phyloP scores from a whole-genome alignment of 2,113 vertebrate genomes.

The Dissostichus mawsoni region DNA sequence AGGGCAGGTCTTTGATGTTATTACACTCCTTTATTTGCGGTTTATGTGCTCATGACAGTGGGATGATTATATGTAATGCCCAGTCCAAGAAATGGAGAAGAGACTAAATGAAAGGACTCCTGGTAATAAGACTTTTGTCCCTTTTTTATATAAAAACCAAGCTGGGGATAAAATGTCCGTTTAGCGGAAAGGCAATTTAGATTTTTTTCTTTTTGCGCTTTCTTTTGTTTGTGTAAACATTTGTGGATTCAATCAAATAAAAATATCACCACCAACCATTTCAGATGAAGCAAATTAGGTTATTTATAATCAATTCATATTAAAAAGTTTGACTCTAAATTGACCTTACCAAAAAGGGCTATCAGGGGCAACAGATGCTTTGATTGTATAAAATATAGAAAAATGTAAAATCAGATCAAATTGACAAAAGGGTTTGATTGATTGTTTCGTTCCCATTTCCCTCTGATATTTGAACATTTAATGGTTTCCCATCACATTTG shows the following conservation, averaged over 20 bases:
- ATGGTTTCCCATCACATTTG: conserved; percentile 80
- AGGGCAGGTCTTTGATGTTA: conserved; percentile 74
- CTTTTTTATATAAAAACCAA: conserved; percentile 34
- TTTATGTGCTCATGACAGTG: conserved; percentile 65
- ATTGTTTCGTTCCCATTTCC: conserved; percentile 58
- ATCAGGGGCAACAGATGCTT: conserved; percentile 28
- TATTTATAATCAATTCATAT: conserved; percentile 48
- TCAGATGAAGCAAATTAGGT: conserved; percentile 4
- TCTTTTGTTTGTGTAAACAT: conserved; percentile 14
- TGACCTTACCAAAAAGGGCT: conserved; percentile 22
- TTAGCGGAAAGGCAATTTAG: neutral
- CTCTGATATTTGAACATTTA: conserved; percentile 72
- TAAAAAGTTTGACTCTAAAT: conserved; percentile 38
- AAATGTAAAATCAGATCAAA: conserved; percentile 25
- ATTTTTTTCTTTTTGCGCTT: neutral
- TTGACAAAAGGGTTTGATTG: conserved; percentile 39
- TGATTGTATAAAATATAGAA: conserved; percentile 26
- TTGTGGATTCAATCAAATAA: neutral
- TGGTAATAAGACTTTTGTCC: conserved; percentile 43
- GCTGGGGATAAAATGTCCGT: conserved; percentile 8
- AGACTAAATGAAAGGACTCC: conserved; percentile 42
- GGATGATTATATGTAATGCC: conserved; percentile 63
- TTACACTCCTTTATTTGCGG: conserved; percentile 69
- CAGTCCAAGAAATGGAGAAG: conserved; percentile 37
- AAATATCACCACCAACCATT: neutral